A percentile compares a stretch with the other conserved stretches of the same genome.
Conservation (phyloP, 1,140 invertebrate genomes). For the Pseudomyrmex dendroicus region DNA sequence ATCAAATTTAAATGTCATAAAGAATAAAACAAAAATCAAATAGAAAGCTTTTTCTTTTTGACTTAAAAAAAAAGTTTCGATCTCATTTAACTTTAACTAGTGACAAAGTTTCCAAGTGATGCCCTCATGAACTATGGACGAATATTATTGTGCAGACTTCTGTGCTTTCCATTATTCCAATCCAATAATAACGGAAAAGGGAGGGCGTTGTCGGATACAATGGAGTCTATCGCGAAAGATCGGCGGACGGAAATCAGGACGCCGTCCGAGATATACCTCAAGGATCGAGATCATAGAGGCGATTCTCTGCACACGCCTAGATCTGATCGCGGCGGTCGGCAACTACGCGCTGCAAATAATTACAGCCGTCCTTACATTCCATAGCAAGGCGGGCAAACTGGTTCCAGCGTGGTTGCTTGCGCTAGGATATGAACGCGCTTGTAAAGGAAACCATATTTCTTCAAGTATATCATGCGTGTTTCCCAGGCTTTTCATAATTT, state of each 20-base stretch:
- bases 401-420: slow-evolving; percentile 57
- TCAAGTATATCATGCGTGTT: slow-evolving; percentile 34
- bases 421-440: slow-evolving; percentile 22
- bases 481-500: slow-evolving; percentile 2
- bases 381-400: slow-evolving; percentile 68
- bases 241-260: slow-evolving; percentile 62
- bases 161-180: too few relatives aligned
- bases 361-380: slow-evolving; percentile 70
- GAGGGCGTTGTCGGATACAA: slow-evolving; percentile 48
- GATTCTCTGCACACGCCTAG: slow-evolving; percentile 55
- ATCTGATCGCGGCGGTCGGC: slow-evolving; percentile 64
- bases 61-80: background rate
- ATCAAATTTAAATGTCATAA: too few relatives aligned
- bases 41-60: too few relatives aligned
- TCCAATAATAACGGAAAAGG: slow-evolving; percentile 26
- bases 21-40: too few relatives aligned
- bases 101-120: background rate
- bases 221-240: slow-evolving; percentile 12
- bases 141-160: background rate
- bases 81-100: slow-evolving; percentile 22
- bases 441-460: slow-evolving; percentile 64
- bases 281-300: slow-evolving; percentile 47
- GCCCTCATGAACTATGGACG: slow-evolving; percentile 33
- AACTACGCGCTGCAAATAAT: slow-evolving; percentile 68
- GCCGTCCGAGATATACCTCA: slow-evolving; percentile 63